Conservation (phyloP, 2,113 vertebrate genomes). For the Capreolus pygargus region DNA sequence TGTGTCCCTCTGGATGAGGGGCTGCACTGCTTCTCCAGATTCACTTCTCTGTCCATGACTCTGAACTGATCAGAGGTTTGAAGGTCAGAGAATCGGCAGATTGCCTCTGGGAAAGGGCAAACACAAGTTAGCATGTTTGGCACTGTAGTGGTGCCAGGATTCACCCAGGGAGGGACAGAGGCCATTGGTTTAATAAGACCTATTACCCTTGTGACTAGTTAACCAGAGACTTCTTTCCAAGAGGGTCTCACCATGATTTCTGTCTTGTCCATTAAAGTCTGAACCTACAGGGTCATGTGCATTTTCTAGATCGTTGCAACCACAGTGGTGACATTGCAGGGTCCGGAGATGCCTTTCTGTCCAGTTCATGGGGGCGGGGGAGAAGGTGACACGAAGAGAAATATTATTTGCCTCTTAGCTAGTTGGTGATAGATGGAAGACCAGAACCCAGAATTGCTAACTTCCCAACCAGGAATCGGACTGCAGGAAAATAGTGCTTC, state of each 20-base stretch:
- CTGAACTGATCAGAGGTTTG: background rate
- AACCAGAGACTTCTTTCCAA: background rate
- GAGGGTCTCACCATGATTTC: background rate
- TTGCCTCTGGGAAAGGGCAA: background rate
- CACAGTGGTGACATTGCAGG: no score
- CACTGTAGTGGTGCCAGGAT: background rate
- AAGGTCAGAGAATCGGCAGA: background rate
- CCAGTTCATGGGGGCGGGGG: background rate
- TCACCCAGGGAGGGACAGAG: background rate
- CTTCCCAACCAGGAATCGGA: background rate
- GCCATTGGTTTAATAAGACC: background rate
- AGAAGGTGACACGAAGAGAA: background rate
- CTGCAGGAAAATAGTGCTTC: background rate
- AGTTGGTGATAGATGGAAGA: background rate
- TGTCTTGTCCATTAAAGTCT: background rate
- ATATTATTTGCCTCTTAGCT: background rate
- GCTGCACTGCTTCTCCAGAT: background rate
- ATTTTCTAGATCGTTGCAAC: background rate
- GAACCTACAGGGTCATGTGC: background rate
- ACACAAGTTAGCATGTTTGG: background rate
- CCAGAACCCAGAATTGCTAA: background rate
- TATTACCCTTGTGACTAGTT: background rate
- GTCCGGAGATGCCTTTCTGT: background rate
- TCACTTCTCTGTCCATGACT: background rate
- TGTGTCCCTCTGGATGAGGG: background rate